A percentile compares a stretch with the other conserved stretches of the same genome.
Evolutionary conservation across 2,888 invertebrate genomes (phyloP).

Genomic region (Adelphocoris suturalis): DNA sequence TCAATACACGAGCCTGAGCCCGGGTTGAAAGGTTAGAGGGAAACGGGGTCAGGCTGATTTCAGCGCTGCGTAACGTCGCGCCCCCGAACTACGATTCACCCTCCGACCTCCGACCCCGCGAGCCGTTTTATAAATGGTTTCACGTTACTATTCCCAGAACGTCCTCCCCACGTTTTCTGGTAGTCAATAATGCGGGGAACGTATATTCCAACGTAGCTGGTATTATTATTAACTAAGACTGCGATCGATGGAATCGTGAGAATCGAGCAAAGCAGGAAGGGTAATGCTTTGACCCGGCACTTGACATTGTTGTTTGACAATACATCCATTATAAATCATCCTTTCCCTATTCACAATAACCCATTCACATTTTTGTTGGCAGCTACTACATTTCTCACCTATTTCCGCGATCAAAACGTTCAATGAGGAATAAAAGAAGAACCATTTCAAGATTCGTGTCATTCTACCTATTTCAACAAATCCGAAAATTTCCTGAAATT

Average conservation of each 20-base stretch:
- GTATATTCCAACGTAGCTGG: neutral
- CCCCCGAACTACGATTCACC: slow-evolving; percentile 60
- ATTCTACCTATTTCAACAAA: too few species aligned
- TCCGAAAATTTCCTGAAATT: too few species aligned
- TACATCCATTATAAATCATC: slow-evolving; percentile 4
- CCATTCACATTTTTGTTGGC: neutral
- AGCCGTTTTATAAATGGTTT: slow-evolving; percentile 46
- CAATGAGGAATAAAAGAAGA: too few species aligned
- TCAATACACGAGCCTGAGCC: slow-evolving; percentile 74
- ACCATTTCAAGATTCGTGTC: too few species aligned
- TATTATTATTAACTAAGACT: neutral
- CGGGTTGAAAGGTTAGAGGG: slow-evolving; percentile 75
- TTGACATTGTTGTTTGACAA: neutral
- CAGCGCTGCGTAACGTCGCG: slow-evolving; percentile 65
- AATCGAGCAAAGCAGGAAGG: neutral
- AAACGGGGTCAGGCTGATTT: slow-evolving; percentile 72
- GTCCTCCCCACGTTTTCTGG: neutral
- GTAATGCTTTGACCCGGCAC: neutral
- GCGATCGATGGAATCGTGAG: neutral
- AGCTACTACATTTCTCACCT: neutral
- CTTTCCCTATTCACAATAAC: neutral
- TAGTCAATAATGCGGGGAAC: neutral
- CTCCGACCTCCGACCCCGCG: slow-evolving; percentile 67
- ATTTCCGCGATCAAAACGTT: too few species aligned
- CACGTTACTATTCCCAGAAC: neutral